phyloP scores from a whole-genome alignment of 2,888 invertebrate species.

The Malachius bipustulatus region DNA sequence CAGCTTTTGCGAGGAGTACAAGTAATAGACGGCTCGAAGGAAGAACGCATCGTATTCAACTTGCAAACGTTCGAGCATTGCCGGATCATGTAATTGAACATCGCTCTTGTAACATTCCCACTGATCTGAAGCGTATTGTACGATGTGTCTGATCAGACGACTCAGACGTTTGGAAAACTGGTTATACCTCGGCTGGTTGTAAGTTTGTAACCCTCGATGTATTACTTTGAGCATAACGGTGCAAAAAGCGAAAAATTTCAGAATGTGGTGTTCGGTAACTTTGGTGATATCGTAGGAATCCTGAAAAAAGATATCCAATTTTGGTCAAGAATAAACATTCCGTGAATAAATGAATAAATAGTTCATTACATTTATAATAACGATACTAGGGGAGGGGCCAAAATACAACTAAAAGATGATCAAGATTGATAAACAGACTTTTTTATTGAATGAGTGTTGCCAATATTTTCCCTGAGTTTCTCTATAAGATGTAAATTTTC shows the following conservation, averaged over 20 bases:
- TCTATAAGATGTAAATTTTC: too few relatives aligned
- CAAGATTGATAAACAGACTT: too few relatives aligned
- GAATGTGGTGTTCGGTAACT: slow-evolving; percentile 49
- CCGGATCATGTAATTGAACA: slow-evolving; percentile 35
- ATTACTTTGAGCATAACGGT: slow-evolving; percentile 51
- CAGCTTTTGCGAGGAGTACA: slow-evolving; percentile 58
- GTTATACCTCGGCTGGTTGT: slow-evolving; percentile 50
- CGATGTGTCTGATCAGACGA: slow-evolving; percentile 54
- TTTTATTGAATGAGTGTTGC: too few relatives aligned
- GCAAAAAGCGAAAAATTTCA: slow-evolving; percentile 57
- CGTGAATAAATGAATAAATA: too few relatives aligned
- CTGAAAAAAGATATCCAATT: slow-evolving; percentile 25
- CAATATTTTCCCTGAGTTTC: too few relatives aligned
- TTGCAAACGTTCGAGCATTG: slow-evolving; percentile 47
- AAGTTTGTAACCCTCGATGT: slow-evolving; percentile 53
- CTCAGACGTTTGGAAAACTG: slow-evolving; percentile 60
- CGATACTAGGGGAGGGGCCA: too few relatives aligned
- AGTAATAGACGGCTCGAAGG: slow-evolving; percentile 52
- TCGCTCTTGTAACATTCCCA: slow-evolving; percentile 44
- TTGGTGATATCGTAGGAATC: slow-evolving; percentile 39
- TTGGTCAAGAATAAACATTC: too few relatives aligned
- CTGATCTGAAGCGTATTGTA: slow-evolving; percentile 62
- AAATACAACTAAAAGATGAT: too few relatives aligned
- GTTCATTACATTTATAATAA: too few relatives aligned
- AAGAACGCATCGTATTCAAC: slow-evolving; percentile 65